Conservation (phyloP, 2,113 vertebrate genomes). For the Mormyrus iriodes region DNA sequence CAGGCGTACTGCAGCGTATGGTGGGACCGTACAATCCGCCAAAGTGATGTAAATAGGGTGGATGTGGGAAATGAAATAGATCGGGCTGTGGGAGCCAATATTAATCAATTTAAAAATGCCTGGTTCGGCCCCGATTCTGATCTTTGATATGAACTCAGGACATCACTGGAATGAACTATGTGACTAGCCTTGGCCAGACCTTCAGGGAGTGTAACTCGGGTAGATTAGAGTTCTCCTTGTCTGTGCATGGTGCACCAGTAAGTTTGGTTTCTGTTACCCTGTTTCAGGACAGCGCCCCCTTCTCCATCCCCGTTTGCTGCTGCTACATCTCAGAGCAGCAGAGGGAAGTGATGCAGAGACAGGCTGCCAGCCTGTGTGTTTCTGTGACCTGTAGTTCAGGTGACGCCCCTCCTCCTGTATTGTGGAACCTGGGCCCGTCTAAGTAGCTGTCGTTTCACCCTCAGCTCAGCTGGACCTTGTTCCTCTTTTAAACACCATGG, state of each 20-base stretch:
- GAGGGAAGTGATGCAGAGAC: not conserved
- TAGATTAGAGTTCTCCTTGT: not conserved
- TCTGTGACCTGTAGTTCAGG: not conserved
- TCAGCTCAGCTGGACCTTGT: not conserved
- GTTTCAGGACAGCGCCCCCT: not conserved
- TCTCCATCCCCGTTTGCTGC: conserved; percentile 7
- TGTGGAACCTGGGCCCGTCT: not conserved
- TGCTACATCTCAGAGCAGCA: conserved; percentile 11
- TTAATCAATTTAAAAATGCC: too few species aligned
- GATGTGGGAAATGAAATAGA: not conserved
- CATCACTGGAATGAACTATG: not conserved
- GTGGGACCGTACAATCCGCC: not conserved
- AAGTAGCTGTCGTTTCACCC: not conserved
- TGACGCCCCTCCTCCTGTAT: not conserved
- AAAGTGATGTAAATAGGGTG: not conserved
- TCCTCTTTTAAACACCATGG: not conserved
- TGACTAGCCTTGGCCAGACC: not conserved
- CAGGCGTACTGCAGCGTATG: not conserved
- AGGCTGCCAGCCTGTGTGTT: not conserved
- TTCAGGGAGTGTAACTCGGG: not conserved
- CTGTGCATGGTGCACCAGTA: not conserved
- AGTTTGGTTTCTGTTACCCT: not conserved
- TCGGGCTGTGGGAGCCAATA: not conserved
- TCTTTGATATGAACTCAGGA: not conserved
- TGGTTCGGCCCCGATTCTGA: too few species aligned